A percentile compares a stretch with the other conserved stretches of the same genome.
Evolutionary conservation across 2,888 invertebrate species (phyloP).

Genomic region (Nezara viridula): DNA sequence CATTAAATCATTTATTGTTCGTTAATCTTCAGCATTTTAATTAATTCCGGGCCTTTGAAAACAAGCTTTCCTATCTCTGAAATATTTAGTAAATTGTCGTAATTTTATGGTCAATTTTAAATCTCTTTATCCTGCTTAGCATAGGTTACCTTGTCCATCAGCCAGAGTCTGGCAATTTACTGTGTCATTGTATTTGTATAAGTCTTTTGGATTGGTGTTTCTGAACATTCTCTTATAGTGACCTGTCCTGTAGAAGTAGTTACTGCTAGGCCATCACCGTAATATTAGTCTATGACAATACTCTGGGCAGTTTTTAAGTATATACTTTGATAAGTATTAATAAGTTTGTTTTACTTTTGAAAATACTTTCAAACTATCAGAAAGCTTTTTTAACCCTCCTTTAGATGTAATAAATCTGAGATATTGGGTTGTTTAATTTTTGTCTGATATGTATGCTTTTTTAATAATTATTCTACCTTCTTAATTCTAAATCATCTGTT

Average conservation of each 20-base stretch:
- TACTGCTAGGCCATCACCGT: conserved; percentile 43
- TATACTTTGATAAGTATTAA: not conserved
- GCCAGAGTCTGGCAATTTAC: not conserved
- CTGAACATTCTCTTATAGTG: not conserved
- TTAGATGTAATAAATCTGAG: not conserved
- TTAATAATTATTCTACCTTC: not conserved
- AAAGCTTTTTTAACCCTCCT: not conserved
- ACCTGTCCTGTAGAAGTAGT: conserved; percentile 1
- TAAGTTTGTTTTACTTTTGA: not conserved
- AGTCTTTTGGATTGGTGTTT: conserved; percentile 20
- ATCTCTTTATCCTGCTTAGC: conserved; percentile 12
- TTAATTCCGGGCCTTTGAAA: conserved; percentile 54
- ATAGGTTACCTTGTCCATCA: not conserved
- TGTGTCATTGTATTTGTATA: not conserved
- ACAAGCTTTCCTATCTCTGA: conserved; percentile 51
- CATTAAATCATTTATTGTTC: conserved; percentile 53
- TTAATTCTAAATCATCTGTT: not conserved
- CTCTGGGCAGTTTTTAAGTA: conserved; percentile 45
- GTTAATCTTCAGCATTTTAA: conserved; percentile 50
- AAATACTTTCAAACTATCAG: not conserved
- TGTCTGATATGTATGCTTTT: not conserved
- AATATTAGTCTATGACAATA: conserved; percentile 54
- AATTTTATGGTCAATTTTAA: conserved; percentile 47
- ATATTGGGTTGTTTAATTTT: not conserved
- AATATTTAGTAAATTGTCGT: not conserved